Base-by-base conservation (phyloP, 2,113 vertebrate genomes). In the Ciconia stormi region DNA sequence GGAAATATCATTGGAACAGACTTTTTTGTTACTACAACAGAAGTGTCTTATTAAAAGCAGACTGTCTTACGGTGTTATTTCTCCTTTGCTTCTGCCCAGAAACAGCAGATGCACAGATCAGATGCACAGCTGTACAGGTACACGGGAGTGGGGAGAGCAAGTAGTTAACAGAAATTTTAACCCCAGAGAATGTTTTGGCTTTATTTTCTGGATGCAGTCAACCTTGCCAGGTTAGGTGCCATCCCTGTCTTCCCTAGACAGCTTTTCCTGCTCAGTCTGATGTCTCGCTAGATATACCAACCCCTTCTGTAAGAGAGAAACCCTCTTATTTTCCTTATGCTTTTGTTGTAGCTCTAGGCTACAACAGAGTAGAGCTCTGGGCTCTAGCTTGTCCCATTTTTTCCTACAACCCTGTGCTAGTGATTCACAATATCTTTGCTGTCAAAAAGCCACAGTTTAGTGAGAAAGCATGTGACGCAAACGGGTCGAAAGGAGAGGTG, bases 321-420 rank as follows among this genome's bases (percentile, higher is more conserved):
- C 21, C 13, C 56, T 88, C 52, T 76, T 69, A 63, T 82, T 95
- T 95, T 94, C 2, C 0, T 62, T 65, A 40, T 42, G 61, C 52
- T 91, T 95, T 73, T 76, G 52, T 69, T 85, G 36, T 93, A 82
- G 70, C 93, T 97, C 88, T 70, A 70, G 94, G 93, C 93, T 86
- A 90, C 50, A 66, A 42, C 16, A 53, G 46, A 66, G 53, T 53
- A 87, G 49, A 88, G 49, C 56, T 90, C 84, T 82, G 52, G 52
- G 56, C 70, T 93, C 59, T n/a, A 56, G 25, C 46, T 69, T 82
- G 92, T 92, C 85, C 96, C 36, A 76, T 86, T 94, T 95, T 38
- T 50, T 19, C 6, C 58, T 52, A 42, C 78, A 92, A 30, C 25
- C 29, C 73, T 86, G 52, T 87, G 87, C 66, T 70, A 72, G 65